Evolutionary conservation across 2,888 invertebrate species (phyloP).

Genomic region (Lasioglossum figueresi): DNA sequence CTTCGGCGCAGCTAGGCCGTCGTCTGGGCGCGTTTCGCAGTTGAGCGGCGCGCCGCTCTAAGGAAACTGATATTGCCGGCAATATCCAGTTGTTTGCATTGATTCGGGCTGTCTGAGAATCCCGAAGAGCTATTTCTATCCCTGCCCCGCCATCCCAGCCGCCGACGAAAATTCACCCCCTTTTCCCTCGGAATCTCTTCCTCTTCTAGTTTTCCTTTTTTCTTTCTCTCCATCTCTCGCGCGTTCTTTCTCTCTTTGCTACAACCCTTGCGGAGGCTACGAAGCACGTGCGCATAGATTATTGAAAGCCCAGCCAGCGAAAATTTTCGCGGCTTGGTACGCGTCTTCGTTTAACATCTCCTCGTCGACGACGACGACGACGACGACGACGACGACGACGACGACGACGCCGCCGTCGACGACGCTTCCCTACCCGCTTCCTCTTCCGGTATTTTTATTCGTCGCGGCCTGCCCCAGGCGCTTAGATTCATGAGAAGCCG

Average conservation of each 20-base stretch:
- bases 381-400: too few species aligned
- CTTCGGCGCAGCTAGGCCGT: constrained; percentile 64
- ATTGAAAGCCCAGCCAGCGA: constrained; percentile 69
- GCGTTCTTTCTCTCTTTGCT: not conserved
- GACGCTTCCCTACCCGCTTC: not conserved
- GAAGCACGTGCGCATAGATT: constrained; percentile 74
- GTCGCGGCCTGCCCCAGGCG: not conserved
- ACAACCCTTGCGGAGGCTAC: constrained; percentile 21
- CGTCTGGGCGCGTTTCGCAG: constrained; percentile 76
- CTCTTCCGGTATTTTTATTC: constrained; percentile 20
- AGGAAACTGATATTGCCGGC: constrained; percentile 80
- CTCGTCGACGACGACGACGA: constrained; percentile 18
- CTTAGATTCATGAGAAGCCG: not conserved
- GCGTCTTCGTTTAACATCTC: constrained; percentile 68
- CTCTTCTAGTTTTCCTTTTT: not conserved
- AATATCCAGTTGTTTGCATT: constrained; percentile 82
- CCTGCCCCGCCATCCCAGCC: constrained; percentile 39
- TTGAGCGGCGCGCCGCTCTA: constrained; percentile 76
- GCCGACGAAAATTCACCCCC: constrained; percentile 59
- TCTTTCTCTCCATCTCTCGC: not conserved
- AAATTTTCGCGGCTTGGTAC: constrained; percentile 66
- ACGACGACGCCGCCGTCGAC: too few species aligned
- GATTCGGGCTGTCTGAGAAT: constrained; percentile 79
- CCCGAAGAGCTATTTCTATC: constrained; percentile 76
- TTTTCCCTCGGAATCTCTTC: constrained; percentile 22